A percentile compares a stretch with the other conserved stretches of the same genome.
Conservation (phyloP, 2,888 invertebrate species). For the Melieria picta region DNA sequence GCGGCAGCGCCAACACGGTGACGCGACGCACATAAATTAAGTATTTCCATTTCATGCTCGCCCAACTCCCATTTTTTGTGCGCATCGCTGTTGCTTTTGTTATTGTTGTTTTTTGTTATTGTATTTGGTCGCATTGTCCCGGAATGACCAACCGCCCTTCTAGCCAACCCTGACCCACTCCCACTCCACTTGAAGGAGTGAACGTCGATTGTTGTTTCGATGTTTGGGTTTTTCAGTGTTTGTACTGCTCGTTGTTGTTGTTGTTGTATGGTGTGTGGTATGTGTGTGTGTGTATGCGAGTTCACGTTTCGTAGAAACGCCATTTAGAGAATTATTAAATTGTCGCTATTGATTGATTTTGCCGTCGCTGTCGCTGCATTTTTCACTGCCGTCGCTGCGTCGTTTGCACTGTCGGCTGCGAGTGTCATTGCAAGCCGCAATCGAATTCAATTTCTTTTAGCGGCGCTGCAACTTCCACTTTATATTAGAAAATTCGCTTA, state of each 20-base stretch:
- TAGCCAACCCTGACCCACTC: too few relatives aligned
- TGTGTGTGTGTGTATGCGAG: too few relatives aligned
- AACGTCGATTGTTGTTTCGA: too few relatives aligned
- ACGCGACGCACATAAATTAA: too few relatives aligned
- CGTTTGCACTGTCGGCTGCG: not conserved
- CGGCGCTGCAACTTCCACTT: too few relatives aligned
- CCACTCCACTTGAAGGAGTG: too few relatives aligned
- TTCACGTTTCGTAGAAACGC: not conserved
- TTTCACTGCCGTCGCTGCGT: not conserved
- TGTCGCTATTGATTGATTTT: constrained; percentile 15
- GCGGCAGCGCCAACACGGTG: too few relatives aligned
- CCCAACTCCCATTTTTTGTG: not conserved
- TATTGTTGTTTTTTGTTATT: not conserved
- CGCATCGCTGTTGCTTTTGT: not conserved
- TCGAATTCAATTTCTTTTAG: too few relatives aligned
- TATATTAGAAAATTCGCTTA: too few relatives aligned
- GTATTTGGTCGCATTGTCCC: too few relatives aligned
- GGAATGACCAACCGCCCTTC: too few relatives aligned
- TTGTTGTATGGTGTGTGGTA: not conserved
- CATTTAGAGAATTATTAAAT: constrained; percentile 17
- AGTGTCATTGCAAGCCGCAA: not conserved
- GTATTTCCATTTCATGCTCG: not conserved
- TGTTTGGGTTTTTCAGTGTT: not conserved
- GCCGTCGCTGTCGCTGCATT: not conserved
- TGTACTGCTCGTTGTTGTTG: not conserved